Conservation (phyloP, 2,888 invertebrate genomes). For the Sminthurides aquaticus region DNA sequence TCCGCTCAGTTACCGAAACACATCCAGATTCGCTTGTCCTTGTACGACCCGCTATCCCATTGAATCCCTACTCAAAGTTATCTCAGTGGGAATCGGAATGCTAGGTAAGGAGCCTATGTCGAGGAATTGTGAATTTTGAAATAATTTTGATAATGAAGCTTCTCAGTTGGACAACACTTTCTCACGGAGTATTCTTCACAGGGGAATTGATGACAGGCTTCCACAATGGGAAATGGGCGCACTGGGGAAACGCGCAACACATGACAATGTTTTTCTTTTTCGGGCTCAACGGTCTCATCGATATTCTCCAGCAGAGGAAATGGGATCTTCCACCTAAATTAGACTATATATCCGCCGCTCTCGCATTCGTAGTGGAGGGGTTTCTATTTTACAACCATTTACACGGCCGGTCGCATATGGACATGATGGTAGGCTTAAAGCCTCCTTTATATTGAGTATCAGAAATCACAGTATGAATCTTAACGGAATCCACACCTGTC, state of each 20-base stretch:
- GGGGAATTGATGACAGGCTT: constrained; percentile 47
- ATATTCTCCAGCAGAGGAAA: constrained; percentile 46
- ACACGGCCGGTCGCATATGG: constrained; percentile 48
- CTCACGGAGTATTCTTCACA: constrained; percentile 15
- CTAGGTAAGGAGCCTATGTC: constrained; percentile 31
- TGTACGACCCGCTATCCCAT: constrained; percentile 36
- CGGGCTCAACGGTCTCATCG: constrained; percentile 48
- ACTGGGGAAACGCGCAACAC: constrained; percentile 47
- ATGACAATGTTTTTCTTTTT: constrained; percentile 53
- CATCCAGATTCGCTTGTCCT: constrained; percentile 31
- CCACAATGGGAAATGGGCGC: constrained; percentile 44
- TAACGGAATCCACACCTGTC: too few relatives aligned
- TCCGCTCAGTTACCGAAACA: constrained; percentile 37
- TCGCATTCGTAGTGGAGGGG: constrained; percentile 49
- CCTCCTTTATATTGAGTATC: too few relatives aligned
- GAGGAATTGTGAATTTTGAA: neutral
- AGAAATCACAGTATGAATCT: too few relatives aligned
- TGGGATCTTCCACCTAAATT: constrained; percentile 46
- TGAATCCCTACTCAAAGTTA: constrained; percentile 45
- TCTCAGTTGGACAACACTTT: too few relatives aligned
- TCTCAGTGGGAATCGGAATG: constrained; percentile 44
- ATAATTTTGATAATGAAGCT: too few relatives aligned
- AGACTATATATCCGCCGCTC: constrained; percentile 47
- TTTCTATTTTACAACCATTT: constrained; percentile 51
- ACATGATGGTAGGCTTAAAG: constrained; percentile 43